Base-by-base conservation (phyloP, 2,113 vertebrate genomes). In the Heliornis fulica region DNA sequence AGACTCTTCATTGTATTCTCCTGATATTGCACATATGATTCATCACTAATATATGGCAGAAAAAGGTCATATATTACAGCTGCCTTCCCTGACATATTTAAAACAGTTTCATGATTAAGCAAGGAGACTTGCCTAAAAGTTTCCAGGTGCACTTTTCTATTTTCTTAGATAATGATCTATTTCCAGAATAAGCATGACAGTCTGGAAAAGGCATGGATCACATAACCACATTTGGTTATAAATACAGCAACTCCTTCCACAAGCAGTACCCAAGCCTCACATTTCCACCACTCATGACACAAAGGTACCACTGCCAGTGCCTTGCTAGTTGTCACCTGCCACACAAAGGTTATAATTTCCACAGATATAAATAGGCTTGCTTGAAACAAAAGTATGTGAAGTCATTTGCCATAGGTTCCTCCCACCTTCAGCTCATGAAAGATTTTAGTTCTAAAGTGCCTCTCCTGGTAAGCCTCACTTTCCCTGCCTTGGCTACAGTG, bases 61-160 rank as follows among this genome's bases (percentile, higher is more conserved):
- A 85, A 89, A 96, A 96, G 74, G 86, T 95, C 89, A 94, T 85
- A 57, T 86, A 83, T 92, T 88, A 92, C 94, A 95, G 92, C 94
- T 93, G 94, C 83, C 90, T 92, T 89, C 81, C 80, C 19, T 90
- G 84, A 90, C 63, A 32, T 69, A 83, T 50, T 92, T 88, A 7
- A 96, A 83, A 85, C 21, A 56, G 83, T 46, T 22, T 94, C 90
- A 74, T 74, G 88, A 93, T 93, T 96, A 92, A 92, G 92, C 34
- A 80, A 54, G 71, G 83, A 97, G 86, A 56, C 93, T 45, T 66
- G 75, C 59, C 92, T 93, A 74, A 93, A 95, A 95, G 90, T 93
- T 96, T 96, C 94, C 97, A 96, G 95, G 96, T 97, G 89, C 93
- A 80, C 89, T 93, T 74, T 41, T 50, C 76, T 86, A 16, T 81